Evolutionary conservation across 2,888 invertebrate species (phyloP).

Genomic region (Noctua fimbriata): DNA sequence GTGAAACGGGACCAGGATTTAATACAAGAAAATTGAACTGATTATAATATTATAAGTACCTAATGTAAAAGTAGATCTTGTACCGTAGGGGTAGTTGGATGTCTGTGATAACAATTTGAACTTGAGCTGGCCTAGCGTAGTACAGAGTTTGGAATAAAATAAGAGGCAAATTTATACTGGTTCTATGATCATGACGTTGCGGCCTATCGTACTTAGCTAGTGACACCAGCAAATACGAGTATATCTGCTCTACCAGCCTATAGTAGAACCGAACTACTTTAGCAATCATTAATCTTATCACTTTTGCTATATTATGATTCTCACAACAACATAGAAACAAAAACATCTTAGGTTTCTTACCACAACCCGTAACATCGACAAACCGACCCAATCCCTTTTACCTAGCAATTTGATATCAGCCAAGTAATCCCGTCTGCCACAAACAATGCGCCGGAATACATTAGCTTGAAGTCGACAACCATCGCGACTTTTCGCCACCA

Average conservation of each 20-base stretch:
- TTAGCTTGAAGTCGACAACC: conserved; percentile 83
- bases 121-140: not conserved
- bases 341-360: conserved; percentile 19
- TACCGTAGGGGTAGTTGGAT: not conserved
- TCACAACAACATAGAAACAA: not conserved
- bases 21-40: not conserved
- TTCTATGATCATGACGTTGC: not conserved
- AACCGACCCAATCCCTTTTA: conserved; percentile 71
- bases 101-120: not conserved
- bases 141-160: not conserved
- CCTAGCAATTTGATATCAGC: conserved; percentile 76
- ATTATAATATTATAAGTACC: not conserved
- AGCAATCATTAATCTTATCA: not conserved
- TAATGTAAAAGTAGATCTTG: not conserved
- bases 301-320: no score
- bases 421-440: conserved; percentile 82
- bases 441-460: conserved; percentile 87
- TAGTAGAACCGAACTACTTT: not conserved
- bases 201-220: not conserved
- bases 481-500: conserved; percentile 65
- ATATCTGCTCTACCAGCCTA: not conserved
- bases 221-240: no score
- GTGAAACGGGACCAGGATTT: not conserved
- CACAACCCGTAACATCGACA: conserved; percentile 60
- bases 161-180: not conserved